Base-by-base conservation (phyloP, 1,140 invertebrate species). In the Cotesia glomerata region DNA sequence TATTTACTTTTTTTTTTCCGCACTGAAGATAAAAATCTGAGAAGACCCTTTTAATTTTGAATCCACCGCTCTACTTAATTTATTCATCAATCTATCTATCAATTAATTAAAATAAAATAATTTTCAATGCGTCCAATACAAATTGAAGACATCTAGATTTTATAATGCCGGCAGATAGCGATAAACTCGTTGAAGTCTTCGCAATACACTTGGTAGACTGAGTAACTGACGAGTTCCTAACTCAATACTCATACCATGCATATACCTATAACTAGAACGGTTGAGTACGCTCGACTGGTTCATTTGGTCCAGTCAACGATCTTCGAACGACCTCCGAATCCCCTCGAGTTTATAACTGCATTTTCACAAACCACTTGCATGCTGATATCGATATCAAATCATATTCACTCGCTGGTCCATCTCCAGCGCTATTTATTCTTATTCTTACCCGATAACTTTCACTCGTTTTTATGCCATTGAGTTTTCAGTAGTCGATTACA, bases 271-370 rank as follows among this genome's bases (percentile, higher is more conserved):
- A 69, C 67, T 69, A 54, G 5, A 69, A 69, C 35, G 67, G 32
- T 56, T 7, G 34, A 35, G 36, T 51, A 14, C 54, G 67, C 67
- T 69, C 9, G n/a, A 69, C 67, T 69, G 67, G 54, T 69, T 69
- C 35, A 69, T 69, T 56, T 18, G 54, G 34, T n/a, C 16, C 16
- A 52, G 54, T 59, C 34, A 56, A 69, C 61, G 16, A 39, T 45
- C 4, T 63, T 63, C 34, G 8, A 63, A n/a, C 36, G n/a, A 63
- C 11, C 34, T 36, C 34, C 1, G 26, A 26, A 36, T 62, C 16
- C 26, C 4, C n/a, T 54, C 5, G 13, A n/a, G 16, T 54, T 54
- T 54, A 54, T 54, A 54, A 14, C n/a, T 18, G 52, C 52, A 14
- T 18, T 18, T 54, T 14, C 11, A 14, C 16, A 14, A 14, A 14